Conservation (phyloP, 2,888 invertebrate species). For the Luperina nickerlii region DNA sequence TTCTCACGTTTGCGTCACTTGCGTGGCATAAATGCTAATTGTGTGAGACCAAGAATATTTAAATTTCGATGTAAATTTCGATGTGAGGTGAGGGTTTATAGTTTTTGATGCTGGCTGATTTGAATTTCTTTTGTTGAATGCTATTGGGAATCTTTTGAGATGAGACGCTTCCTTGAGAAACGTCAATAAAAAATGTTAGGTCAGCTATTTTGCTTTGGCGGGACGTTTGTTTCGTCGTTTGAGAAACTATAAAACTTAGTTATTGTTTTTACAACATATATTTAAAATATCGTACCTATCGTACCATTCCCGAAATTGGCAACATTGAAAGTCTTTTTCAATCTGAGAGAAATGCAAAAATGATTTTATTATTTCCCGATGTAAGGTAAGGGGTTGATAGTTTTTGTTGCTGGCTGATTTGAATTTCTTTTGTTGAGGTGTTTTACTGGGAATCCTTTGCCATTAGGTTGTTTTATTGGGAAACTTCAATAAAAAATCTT, state of each 20-base stretch:
- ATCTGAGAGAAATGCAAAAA: not conserved
- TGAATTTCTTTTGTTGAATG: constrained; percentile 48
- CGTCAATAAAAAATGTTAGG: constrained; percentile 1
- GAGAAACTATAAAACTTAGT: not conserved
- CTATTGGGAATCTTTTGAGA: constrained; percentile 40
- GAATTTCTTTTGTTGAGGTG: constrained; percentile 43
- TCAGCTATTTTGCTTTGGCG: not conserved
- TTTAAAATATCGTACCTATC: not conserved
- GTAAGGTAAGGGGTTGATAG: constrained; percentile 27
- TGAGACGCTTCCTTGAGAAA: not conserved
- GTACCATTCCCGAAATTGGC: not conserved
- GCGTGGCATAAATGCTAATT: constrained; percentile 78
- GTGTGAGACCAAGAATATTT: constrained; percentile 54
- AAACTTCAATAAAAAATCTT: constrained; percentile 8
- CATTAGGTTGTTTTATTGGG: not conserved
- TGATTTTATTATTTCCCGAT: constrained; percentile 18
- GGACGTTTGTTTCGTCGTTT: not conserved
- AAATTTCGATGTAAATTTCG: constrained; percentile 52
- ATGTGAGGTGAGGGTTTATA: constrained; percentile 19
- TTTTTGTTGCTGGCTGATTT: constrained; percentile 38
- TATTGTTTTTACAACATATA: not conserved
- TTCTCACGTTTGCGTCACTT: constrained; percentile 78
- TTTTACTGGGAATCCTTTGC: constrained; percentile 39
- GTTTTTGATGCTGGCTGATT: constrained; percentile 35
- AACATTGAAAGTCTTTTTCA: not conserved